Evolutionary conservation across 2,797 vertebrate species (phyloP).

Genomic region (Onychomys arenicola): DNA sequence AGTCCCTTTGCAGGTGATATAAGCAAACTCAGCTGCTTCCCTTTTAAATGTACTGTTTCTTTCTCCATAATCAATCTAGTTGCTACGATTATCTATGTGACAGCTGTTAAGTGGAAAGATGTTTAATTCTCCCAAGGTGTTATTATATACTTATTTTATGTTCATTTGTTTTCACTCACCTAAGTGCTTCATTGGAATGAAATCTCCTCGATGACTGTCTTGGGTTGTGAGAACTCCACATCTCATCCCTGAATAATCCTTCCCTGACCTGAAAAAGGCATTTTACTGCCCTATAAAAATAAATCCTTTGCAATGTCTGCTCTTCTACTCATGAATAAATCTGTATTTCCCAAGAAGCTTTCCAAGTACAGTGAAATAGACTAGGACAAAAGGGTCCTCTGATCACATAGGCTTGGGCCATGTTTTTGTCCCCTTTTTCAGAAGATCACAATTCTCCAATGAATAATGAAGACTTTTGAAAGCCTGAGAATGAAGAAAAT

Average conservation of each 20-base stretch:
- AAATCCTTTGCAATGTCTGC: constrained; percentile 52
- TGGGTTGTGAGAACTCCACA: constrained; percentile 73
- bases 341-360: constrained; percentile 34
- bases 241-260: constrained; percentile 74
- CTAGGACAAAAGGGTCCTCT: not conserved
- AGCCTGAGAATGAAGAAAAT: not conserved
- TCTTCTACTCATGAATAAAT: constrained; percentile 27
- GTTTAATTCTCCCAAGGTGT: constrained; percentile 83
- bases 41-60: constrained; percentile 65
- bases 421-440: not conserved
- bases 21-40: constrained; percentile 81
- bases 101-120: constrained; percentile 82
- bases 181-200: constrained; percentile 75
- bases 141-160: constrained; percentile 84
- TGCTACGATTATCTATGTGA: constrained; percentile 73
- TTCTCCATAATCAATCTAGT: constrained; percentile 76
- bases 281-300: constrained; percentile 74
- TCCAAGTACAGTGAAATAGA: not conserved
- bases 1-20: constrained; percentile 77
- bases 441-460: not conserved
- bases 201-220: constrained; percentile 78
- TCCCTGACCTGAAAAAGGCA: constrained; percentile 70
- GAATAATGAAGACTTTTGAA: not conserved
- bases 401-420: not conserved
- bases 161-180: constrained; percentile 80